Conservation (phyloP, 1,140 invertebrate species). For the Trichonephila clavipes region DNA sequence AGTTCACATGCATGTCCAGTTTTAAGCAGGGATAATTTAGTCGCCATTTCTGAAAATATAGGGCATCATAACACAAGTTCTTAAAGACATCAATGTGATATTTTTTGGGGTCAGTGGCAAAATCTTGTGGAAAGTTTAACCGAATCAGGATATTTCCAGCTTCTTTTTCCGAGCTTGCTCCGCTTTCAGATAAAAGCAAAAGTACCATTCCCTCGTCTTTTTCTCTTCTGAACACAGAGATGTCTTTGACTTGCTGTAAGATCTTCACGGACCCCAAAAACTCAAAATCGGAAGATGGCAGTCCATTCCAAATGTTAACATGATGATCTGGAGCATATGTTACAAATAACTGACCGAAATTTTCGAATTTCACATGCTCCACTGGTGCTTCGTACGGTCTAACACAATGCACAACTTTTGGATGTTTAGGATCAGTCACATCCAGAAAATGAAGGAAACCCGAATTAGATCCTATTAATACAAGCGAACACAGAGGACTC, state of each 20-base stretch:
- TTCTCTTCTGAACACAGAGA: background rate
- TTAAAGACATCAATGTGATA: constrained; percentile 45
- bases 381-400: constrained; percentile 22
- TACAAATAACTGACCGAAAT: background rate
- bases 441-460: constrained; percentile 41
- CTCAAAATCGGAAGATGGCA: constrained; percentile 38
- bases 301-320: constrained; percentile 42
- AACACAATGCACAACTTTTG: constrained; percentile 33
- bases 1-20: constrained; percentile 22
- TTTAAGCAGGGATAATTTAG: constrained; percentile 16
- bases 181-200: constrained; percentile 34
- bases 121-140: constrained; percentile 9
- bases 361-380: constrained; percentile 31
- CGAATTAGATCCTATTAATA: background rate
- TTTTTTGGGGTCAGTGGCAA: background rate
- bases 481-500: constrained; percentile 23
- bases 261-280: constrained; percentile 17
- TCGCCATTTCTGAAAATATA: constrained; percentile 39
- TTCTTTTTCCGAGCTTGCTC: constrained; percentile 16
- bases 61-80: background rate
- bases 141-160: constrained; percentile 7
- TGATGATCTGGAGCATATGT: background rate
- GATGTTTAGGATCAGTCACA: background rate
- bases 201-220: background rate
- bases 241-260: constrained; percentile 6